phyloP scores from a whole-genome alignment of 2,113 vertebrate species.

The Amazona guildingii region DNA sequence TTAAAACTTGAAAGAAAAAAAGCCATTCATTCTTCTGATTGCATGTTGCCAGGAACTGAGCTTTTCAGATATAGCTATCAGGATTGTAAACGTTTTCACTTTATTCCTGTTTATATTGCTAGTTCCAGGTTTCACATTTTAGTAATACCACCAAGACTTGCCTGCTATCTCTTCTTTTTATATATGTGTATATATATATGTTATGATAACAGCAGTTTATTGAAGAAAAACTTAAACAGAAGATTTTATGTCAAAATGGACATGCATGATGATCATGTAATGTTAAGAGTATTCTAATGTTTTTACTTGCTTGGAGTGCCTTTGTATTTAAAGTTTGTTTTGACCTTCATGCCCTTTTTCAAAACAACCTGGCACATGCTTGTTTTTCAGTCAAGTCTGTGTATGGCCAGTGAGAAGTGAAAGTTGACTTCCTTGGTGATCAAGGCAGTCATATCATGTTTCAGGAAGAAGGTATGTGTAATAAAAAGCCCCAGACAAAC shows the following conservation, averaged over 20 bases:
- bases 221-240: not conserved
- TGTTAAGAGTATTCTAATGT: not conserved
- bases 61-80: not conserved
- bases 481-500: not conserved
- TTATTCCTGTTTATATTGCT: not conserved
- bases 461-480: not conserved
- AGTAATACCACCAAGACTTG: not conserved
- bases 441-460: not conserved
- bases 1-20: not conserved
- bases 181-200: not conserved
- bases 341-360: not conserved
- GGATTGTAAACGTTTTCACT: not conserved
- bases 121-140: not conserved
- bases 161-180: not conserved
- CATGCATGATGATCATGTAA: not conserved
- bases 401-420: not conserved
- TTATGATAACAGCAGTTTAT: not conserved
- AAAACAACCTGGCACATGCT: not conserved
- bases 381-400: not conserved
- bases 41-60: not conserved
- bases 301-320: not conserved
- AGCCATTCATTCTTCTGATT: not conserved
- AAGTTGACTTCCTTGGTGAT: not conserved
- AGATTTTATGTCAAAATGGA: not conserved
- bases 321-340: not conserved